Evolutionary conservation across 2,888 invertebrate genomes (phyloP), one percentile per base, ranked within the genome.

Genomic region (Erpobdella octoculata): DNA sequence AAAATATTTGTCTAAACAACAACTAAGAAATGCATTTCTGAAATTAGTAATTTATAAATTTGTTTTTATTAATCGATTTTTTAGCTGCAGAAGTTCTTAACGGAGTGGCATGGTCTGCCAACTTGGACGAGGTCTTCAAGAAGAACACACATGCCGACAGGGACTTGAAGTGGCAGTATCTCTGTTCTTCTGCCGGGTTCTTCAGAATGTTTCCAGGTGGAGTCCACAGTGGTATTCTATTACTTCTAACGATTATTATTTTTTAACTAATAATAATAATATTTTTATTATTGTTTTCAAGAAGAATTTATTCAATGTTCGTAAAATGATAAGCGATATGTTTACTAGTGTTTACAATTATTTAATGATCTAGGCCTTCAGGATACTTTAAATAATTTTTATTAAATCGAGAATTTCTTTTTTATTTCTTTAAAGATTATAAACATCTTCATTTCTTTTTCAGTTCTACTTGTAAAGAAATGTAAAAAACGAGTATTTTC

Each of bases 121-220:
- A 86, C 21, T 86, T 99, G 69, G 91, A 95, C 79, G 87, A 89
- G 37, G 88, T 89, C 9, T 97, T 96, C 83, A 86, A 85, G 71
- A 88, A 89, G 79, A 97, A 97, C 83, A 91, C 91, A 80, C 87
- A 89, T 76, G 88, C 89, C 0, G 93, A 95, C 85, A 93, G 93
- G 0, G 91, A 92, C 0, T 83, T 95, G 38, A 90, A 90, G 0
- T 98, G 96, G 93, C 98, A 99, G 84, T 96, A 95, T 84, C 98
- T 97, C 83, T 95, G 97, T 36, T 93, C 93, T 77, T 88, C 91
- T 41, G 89, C 90, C 4, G 98, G 98, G 15, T 90, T 97, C 79
- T 87, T 98, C 78, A 86, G 98, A 8, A 91, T 92, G 80, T 98
- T 89, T 85, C 98, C 98, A 69, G 96, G 95, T 89, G n/a, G 21